Base-by-base conservation (phyloP, 2,888 invertebrate species). In the Conistra vaccinii region DNA sequence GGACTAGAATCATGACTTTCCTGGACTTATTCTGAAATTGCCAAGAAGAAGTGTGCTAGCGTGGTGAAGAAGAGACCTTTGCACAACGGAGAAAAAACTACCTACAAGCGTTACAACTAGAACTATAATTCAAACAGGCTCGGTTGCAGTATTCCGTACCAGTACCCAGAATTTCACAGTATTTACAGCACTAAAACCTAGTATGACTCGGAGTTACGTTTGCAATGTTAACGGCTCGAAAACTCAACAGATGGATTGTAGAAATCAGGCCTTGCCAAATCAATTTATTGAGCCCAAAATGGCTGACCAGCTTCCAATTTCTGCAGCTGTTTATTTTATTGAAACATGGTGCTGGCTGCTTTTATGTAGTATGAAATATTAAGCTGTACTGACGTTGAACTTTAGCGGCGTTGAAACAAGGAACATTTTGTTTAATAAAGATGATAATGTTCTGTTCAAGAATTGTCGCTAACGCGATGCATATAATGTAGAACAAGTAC, bases 211-310 rank as follows among this genome's bases (percentile, higher is more conserved):
- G 42, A 66, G 60, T 53, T 62, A 55, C 26, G 26, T 55, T 35
- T 51, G 75, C 74, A 62, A 75, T 55, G 76, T 42, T 67, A 78
- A 78, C 62, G 48, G 57, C 23, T 76, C 10, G 51, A 53, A 76
- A 75, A 81, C 48, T 45, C 29, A 57, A 62, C 32, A 51, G 32
- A 62, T 62, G 32, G 55, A 75, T 26, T 77, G 55, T 32, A 23
- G 81, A 60, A 78, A 51, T 48, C 4, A 3, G 9, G 61, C 32
- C n/a, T 61, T 57, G 66, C 42, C 66, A 57, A 67, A 81, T 75
- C 42, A 75, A 81, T 75, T 75, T 62, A 73, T 26, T 35, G 29
- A 63, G 17, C n/a, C 6, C 10, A 55, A 55, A 61, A n/a, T 53
- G 20, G 4, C n/a, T 29, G 26, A 20, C 26, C 7, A 32, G 39